Percentiles rank a stretch among this genome's conserved stretches.
Evolutionary conservation across 2,888 invertebrate species (phyloP).

Genomic region (Drosophila flavopinicola): DNA sequence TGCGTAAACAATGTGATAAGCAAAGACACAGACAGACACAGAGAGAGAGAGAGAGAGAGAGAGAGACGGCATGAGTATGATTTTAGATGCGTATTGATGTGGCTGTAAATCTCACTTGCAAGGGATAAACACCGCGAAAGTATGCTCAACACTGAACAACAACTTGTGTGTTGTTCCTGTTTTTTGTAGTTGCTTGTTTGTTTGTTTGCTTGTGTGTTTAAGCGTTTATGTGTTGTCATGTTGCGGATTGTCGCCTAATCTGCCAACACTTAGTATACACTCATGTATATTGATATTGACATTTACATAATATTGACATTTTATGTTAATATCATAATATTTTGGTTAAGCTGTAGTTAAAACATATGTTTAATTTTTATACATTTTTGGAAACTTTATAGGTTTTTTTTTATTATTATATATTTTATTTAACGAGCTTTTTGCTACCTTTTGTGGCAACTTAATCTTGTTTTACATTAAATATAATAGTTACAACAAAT

Average conservation of each 20-base stretch:
- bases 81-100: conserved; percentile 73
- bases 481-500: too few relatives aligned
- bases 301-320: too few relatives aligned
- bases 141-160: conserved; percentile 29
- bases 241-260: conserved; percentile 66
- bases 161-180: conserved; percentile 30
- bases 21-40: conserved; percentile 26
- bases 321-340: too few relatives aligned
- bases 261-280: conserved; percentile 58
- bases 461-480: too few relatives aligned
- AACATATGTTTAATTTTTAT: too few relatives aligned
- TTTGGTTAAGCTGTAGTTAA: too few relatives aligned
- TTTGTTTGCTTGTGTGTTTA: conserved; percentile 2
- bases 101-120: conserved; percentile 65
- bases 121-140: conserved; percentile 53
- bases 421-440: too few relatives aligned
- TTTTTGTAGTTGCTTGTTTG: conserved; percentile 15
- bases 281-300: conserved; percentile 7
- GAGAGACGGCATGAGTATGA: conserved; percentile 6
- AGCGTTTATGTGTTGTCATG: conserved; percentile 42
- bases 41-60: neutral
- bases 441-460: too few relatives aligned
- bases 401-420: too few relatives aligned
- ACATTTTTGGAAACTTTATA: too few relatives aligned
- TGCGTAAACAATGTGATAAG: conserved; percentile 81